A percentile compares a stretch with the other conserved stretches of the same genome.
These are phyloP conservation scores for Pseudomyrmex cubaensis DNA, from an alignment of 1,140 invertebrate species.

Conservation along the genomic window DNA sequence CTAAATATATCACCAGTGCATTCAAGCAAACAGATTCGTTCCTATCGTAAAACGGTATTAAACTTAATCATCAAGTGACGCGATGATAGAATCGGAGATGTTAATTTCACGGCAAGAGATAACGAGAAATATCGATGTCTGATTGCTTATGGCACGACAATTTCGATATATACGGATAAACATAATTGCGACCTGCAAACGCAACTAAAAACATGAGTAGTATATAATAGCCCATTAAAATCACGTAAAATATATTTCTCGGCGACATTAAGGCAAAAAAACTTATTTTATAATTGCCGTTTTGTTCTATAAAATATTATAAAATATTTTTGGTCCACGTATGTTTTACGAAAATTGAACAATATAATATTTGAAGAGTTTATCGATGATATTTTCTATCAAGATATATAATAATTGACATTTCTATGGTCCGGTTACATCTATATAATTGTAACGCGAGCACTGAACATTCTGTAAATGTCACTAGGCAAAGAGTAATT, in stretches of 20 bases:
- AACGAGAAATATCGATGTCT: slow-evolving; percentile 40
- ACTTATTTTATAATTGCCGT: background rate
- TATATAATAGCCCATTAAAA: slow-evolving; percentile 6
- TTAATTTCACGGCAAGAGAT: slow-evolving; percentile 54
- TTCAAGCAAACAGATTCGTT: slow-evolving; percentile 1
- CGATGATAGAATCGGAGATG: slow-evolving; percentile 4
- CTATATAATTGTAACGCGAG: slow-evolving; percentile 4
- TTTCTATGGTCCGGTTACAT: no score
- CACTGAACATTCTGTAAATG: slow-evolving; percentile 18
- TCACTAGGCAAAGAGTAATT: slow-evolving; percentile 27
- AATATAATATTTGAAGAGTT: slow-evolving; percentile 1
- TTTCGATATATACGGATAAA: slow-evolving; percentile 41
- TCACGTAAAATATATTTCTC: background rate
- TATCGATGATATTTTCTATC: background rate
- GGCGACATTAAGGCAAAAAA: background rate
- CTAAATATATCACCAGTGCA: slow-evolving; percentile 17
- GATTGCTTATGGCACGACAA: background rate
- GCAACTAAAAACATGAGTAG: slow-evolving; percentile 8
- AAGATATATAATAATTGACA: background rate
- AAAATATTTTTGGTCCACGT: background rate
- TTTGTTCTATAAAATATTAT: no score
- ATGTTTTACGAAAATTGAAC: background rate
- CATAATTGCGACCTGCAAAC: slow-evolving; percentile 10
- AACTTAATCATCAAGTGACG: slow-evolving; percentile 22
- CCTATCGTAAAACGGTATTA: slow-evolving; percentile 26